Base-by-base conservation (phyloP, 2,888 invertebrate genomes). In the Beris morrisii region DNA sequence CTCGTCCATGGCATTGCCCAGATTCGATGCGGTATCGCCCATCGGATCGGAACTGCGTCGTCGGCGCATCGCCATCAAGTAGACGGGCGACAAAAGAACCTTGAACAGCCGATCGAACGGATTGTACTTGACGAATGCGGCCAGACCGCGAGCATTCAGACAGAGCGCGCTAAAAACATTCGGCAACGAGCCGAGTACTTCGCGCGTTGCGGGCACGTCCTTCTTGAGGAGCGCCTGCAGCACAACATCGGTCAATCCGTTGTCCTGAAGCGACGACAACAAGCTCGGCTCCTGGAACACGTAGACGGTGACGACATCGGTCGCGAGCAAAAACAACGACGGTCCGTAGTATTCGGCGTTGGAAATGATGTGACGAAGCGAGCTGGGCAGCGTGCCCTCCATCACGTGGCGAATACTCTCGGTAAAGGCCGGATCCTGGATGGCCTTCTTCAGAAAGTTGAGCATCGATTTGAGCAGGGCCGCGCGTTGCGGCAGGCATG, bases 321-420 rank as follows among this genome's bases (percentile, higher is more conserved):
- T 89, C 70, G 92, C 92, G 56, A 93, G 80, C 43, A 93, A 81
- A 78, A 93, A 94, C 61, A 95, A 79, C 0, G 92, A 92, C 11
- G 93, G 89, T 0, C 93, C 93, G 77, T 94, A 94, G 77, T 93
- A 95, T 75, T 93, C 93, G 0, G 92, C 90, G 81, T 94, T 93
- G 71, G 92, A 91, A 69, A 95, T 91, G 38, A 95, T 91, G 74
- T 89, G 89, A 72, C 91, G 90, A 69, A 94, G 77, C 0, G 92
- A 90, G 54, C 86, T 84, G 0, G 93, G 92, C 69, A 94, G 78
- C 28, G 89, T 88, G 2, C 91, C 92, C 78, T 93, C 93, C 93
- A 94, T 94, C 31, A 94, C 86, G 75, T 92, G 91, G 52, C 92
- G 83, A 75, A 91, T 91, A 71, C 88, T 90, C 74, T 92, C 92